These are phyloP conservation scores for Elephas maximus DNA, from an alignment of 2,113 vertebrate species.

Conservation along the genomic window DNA sequence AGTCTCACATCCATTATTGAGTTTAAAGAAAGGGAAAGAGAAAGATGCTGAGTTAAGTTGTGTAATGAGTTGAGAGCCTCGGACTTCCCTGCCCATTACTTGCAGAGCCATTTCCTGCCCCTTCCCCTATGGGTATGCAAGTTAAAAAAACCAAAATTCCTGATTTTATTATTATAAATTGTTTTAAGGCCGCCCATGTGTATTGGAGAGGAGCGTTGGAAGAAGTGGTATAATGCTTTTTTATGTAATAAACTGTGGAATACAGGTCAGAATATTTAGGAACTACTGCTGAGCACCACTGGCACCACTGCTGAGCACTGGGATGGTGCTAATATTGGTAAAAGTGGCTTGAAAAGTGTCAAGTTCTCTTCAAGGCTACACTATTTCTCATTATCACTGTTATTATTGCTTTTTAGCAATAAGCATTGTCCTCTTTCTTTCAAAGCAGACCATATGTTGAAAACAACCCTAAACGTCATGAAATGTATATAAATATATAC, in stretches of 20 bases:
- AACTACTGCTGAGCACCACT: neutral
- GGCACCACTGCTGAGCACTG: too few relatives aligned
- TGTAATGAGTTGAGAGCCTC: neutral
- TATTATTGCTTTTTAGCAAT: neutral
- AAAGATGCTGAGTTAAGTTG: neutral
- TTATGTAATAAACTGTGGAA: neutral
- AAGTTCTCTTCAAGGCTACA: too few relatives aligned
- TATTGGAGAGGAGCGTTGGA: neutral
- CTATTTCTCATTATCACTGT: rapidly evolving
- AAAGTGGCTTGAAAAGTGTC: neutral
- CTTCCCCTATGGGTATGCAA: neutral
- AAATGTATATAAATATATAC: neutral
- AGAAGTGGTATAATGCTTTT: neutral
- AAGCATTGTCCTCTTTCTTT: neutral
- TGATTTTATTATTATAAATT: neutral
- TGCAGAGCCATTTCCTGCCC: neutral
- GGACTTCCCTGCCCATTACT: neutral
- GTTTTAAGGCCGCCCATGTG: neutral
- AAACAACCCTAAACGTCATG: neutral
- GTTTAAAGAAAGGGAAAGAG: neutral
- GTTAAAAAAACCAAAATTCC: neutral
- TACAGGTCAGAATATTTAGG: neutral
- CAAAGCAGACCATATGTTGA: neutral
- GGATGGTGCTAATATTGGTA: neutral
- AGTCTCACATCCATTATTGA: neutral